Evolutionary conservation across 2,797 vertebrate genomes (phyloP), one percentile per base, ranked within the genome.

Genomic region (Cynodonichthys magdalenae): DNA sequence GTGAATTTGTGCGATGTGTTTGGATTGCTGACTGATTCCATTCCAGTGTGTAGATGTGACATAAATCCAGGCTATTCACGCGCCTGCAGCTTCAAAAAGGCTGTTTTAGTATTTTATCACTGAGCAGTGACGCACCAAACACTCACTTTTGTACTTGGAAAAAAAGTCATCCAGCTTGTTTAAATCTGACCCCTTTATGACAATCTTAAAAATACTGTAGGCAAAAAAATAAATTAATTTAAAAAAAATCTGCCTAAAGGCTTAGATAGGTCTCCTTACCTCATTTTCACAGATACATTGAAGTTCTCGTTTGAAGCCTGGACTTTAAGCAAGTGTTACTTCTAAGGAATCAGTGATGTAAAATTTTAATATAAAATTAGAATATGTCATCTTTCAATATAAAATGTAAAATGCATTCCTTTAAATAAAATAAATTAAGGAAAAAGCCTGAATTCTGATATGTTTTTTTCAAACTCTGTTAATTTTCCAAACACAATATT

Each of bases 221-320:
- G 15, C 14, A 19, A 20, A 62, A 29, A 58, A 65, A 67, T 15
- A 66, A n/a, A n/a, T n/a, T n/a, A n/a, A n/a, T n/a, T 50, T 27
- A 53, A 47, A 44, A 53, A 19, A 50, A 27, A 71, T 45, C 77
- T 63, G 59, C 71, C 73, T 55, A 12, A 11, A 57, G 63, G 59
- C 45, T 60, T 41, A 12, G 59, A 45, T 60, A 31, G 79, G 71
- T 79, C 61, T 59, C 66, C 74, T 80, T 78, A 82, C 4, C 11
- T 41, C 45, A 48, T 24, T 66, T 80, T 59, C 77, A 24, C 47
- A 77, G 59, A 69, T 44, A 71, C 50, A 69, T 71, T 44, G 63
- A 24, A 24, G 24, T 24, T 24, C 24, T 24, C 24, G 24, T 24
- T 24, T 24, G 24, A 24, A 24, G 2, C 24, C 3, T 2, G 24